Evolutionary conservation across 2,888 invertebrate genomes (phyloP), one percentile per base, ranked within the genome.

Genomic region (Callimorpha dominula): DNA sequence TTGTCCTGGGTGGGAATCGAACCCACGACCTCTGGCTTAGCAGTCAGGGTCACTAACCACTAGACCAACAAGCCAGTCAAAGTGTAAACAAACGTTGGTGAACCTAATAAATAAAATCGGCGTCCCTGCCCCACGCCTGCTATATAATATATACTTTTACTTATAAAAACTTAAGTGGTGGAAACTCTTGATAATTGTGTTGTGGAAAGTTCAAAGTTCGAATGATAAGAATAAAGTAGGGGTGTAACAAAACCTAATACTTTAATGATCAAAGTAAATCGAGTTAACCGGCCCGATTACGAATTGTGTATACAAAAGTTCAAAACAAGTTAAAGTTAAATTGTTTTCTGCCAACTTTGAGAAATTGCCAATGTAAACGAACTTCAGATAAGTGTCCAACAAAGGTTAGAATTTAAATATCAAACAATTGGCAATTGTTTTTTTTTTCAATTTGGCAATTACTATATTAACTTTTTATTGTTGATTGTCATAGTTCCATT

Each of bases 181-280:
- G 43, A 62, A 31, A 62, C 40, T 11, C 62, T 31, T 40, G 1
- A 54, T 43, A 14, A 15, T 40, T 40, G 17, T 42, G 5, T n/a
- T 50, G 17, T 49, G 15, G 17, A 46, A 54, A 52, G 54, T 68
- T 67, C 68, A 52, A 67, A 68, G 54, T 46, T 54, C 43, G 17
- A 14, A n/a, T 43, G 52, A 69, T 43, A 52, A 71, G 46, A 62
- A 62, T 46, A 70, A 73, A 79, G 49, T 46, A 63, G 65, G 42
- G 6, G 64, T 70, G 17, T 54, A 81, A 76, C 70, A 68, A 70
- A 67, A n/a, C 50, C 52, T 52, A 73, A 77, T 70, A 68, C 62
- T 77, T 71, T 73, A 70, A 65, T 57, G 54, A 76, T 71, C 71
- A 72, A 78, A 78, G 68, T 71, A 63, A 78, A 74, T 71, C 31